Evolutionary conservation across 2,113 vertebrate genomes (phyloP).

Genomic region (Psittacula cyanocephala): DNA sequence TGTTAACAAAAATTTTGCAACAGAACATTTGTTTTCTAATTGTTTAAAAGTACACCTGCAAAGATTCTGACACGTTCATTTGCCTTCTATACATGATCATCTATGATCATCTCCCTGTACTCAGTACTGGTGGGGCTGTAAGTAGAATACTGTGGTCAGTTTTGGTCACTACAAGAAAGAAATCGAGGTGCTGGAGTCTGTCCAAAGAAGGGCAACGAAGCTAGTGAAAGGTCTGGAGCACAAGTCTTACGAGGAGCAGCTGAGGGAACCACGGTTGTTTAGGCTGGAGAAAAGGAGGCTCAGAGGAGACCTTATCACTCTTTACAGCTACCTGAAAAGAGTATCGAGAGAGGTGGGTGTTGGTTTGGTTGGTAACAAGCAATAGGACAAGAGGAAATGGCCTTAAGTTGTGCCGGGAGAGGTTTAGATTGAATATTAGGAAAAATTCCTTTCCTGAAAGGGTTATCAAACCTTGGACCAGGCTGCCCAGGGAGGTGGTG

Average conservation of each 20-base stretch:
- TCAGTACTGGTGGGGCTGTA: neutral
- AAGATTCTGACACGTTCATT: neutral
- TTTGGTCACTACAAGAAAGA: neutral
- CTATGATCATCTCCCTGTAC: neutral
- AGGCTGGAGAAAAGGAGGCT: neutral
- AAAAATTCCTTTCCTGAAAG: neutral
- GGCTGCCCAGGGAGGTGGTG: neutral
- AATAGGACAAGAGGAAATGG: neutral
- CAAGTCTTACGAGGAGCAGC: neutral
- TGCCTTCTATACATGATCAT: neutral
- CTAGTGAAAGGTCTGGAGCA: neutral
- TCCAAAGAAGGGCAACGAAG: neutral
- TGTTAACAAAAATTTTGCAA: neutral
- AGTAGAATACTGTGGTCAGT: neutral
- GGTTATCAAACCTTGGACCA: neutral
- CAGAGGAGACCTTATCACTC: neutral
- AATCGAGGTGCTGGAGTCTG: neutral
- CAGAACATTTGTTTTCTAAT: neutral
- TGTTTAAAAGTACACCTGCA: neutral
- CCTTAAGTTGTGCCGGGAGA: neutral
- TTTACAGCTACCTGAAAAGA: neutral
- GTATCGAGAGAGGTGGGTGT: neutral
- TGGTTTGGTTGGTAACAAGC: neutral
- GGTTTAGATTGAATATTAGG: neutral
- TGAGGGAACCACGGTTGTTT: neutral